Conservation (phyloP, 2,888 invertebrate species). For the Congeria kusceri region DNA sequence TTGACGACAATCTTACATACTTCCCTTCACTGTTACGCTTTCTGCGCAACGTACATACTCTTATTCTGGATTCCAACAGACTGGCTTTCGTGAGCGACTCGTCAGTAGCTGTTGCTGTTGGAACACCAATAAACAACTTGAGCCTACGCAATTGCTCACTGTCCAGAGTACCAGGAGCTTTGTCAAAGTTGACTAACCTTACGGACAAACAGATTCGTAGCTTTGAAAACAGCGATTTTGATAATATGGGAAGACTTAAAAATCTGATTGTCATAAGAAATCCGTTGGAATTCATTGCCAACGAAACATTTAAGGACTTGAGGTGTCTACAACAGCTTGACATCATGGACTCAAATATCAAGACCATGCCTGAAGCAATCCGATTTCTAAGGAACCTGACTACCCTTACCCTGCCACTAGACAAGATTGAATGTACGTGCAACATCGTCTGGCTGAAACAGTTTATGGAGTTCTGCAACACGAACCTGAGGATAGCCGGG, state of each 20-base stretch:
- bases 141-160: conserved; percentile 66
- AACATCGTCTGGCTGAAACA: conserved; percentile 67
- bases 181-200: conserved; percentile 62
- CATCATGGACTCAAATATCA: conserved; percentile 52
- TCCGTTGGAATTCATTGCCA: conserved; percentile 67
- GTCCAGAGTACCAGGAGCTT: conserved; percentile 66
- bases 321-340: conserved; percentile 44
- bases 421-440: conserved; percentile 68
- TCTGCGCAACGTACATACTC: conserved; percentile 50
- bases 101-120: conserved; percentile 58
- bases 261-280: conserved; percentile 57
- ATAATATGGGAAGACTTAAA: conserved; percentile 41
- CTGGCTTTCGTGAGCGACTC: conserved; percentile 69
- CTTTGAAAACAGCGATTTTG: conserved; percentile 67
- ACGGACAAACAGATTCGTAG: conserved; percentile 68
- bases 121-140: conserved; percentile 52
- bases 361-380: conserved; percentile 65
- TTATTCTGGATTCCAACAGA: conserved; percentile 66
- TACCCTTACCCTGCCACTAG: conserved; percentile 36
- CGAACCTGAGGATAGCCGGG: conserved; percentile 46
- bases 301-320: conserved; percentile 63
- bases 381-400: conserved; percentile 35
- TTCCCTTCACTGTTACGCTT: conserved; percentile 62
- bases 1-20: conserved; percentile 62
- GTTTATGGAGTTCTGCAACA: conserved; percentile 46